These are phyloP conservation scores for Mormyrops boulengeri DNA, from an alignment of 2,797 vertebrate species.

Conservation along the genomic window DNA sequence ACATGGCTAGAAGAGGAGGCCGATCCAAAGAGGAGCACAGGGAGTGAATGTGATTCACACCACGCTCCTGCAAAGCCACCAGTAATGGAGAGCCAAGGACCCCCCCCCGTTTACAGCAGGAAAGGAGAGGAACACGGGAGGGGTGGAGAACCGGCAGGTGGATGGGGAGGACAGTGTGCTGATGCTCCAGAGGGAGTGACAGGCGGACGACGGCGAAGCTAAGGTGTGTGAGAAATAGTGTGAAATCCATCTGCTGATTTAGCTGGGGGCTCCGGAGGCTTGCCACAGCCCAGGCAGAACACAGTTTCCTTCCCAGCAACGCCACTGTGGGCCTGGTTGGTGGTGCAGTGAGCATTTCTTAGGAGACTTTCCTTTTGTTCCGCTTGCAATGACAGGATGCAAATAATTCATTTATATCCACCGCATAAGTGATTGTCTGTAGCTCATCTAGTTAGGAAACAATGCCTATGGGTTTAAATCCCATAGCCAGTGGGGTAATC, in stretches of 20 bases:
- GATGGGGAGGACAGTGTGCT: background rate
- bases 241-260: background rate
- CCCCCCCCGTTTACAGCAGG: background rate
- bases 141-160: background rate
- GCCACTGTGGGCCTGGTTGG: background rate
- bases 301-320: background rate
- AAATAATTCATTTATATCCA: background rate
- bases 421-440: background rate
- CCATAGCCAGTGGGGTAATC: background rate
- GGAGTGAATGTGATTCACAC: conserved; percentile 31
- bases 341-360: background rate
- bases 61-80: conserved; percentile 3
- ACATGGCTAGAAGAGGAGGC: conserved; percentile 9
- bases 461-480: background rate
- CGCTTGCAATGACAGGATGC: background rate
- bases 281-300: background rate
- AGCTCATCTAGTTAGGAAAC: background rate
- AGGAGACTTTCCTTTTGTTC: background rate
- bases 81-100: background rate
- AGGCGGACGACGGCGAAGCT: background rate
- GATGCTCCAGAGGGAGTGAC: background rate
- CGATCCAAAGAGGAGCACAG: background rate
- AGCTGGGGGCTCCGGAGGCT: background rate
- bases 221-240: background rate
- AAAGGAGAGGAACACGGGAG: background rate